phyloP scores from a whole-genome alignment of 2,888 invertebrate species.

The Chrysomela aeneicollis region DNA sequence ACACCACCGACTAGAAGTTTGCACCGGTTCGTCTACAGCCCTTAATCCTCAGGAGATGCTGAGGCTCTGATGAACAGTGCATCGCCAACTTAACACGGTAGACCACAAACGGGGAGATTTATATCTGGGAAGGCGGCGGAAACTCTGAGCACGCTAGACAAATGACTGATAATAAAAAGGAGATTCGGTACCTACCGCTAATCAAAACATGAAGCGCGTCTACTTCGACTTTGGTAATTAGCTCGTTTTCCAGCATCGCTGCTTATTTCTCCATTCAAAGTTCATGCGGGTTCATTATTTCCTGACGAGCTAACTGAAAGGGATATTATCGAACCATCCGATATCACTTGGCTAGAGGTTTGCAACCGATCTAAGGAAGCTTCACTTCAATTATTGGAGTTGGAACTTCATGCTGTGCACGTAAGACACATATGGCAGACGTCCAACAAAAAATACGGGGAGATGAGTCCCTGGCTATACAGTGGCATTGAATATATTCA shows the following conservation, averaged over 20 bases:
- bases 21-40: slow-evolving; percentile 42
- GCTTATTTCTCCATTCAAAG: slow-evolving; percentile 62
- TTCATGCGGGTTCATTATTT: slow-evolving; percentile 62
- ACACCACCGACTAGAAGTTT: slow-evolving; percentile 38
- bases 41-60: slow-evolving; percentile 38
- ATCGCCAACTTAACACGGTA: slow-evolving; percentile 48
- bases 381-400: not conserved
- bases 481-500: too few relatives aligned
- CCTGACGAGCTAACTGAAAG: not conserved
- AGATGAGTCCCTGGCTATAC: too few relatives aligned
- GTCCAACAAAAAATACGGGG: too few relatives aligned
- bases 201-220: slow-evolving; percentile 56
- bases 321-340: slow-evolving; percentile 3
- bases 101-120: slow-evolving; percentile 47
- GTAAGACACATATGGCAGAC: too few relatives aligned
- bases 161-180: slow-evolving; percentile 52
- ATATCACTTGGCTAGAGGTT: not conserved
- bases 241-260: slow-evolving; percentile 59
- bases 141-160: slow-evolving; percentile 45
- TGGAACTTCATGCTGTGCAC: too few relatives aligned
- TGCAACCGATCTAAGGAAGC: not conserved
- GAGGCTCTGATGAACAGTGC: slow-evolving; percentile 48
- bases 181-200: slow-evolving; percentile 44
- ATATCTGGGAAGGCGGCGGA: slow-evolving; percentile 44
- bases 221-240: slow-evolving; percentile 60